Evolutionary conservation across 2,888 invertebrate genomes (phyloP), one percentile per base, ranked within the genome.

Genomic region (Hirtodrosophila alboralis): DNA sequence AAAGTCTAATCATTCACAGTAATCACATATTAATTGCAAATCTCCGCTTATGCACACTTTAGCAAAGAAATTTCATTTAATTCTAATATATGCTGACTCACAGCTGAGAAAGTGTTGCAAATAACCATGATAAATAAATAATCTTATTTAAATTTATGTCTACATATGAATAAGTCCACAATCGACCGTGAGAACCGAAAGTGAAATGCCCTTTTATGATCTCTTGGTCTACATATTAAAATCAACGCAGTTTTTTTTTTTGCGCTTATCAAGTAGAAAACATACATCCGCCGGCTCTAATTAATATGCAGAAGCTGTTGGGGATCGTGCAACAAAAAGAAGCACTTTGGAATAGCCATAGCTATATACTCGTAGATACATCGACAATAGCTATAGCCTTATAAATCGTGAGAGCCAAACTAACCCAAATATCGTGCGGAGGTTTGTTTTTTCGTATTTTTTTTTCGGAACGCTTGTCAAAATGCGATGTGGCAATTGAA

Each of bases 371-470:
- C n/a, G 23, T 21, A 23, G 8, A 23, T 23, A 23, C 23, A 23
- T 47, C 38, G 33, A 48, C 48, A 51, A 47, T 37, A 60, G 40
- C 30, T 47, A 14, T 26, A 31, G 47, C 28, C 52, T 31, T 45
- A 37, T 52, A 66, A 62, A 81, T 75, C 78, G 78, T 78, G 78
- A 75, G 78, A 78, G 75, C 56, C 65, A 45, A 38, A 60, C 36
- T 74, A 78, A 78, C 78, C 81, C 69, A 75, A 78, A 78, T 77
- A 59, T 53, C 40, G 47, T 26, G 59, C 53, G 34, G 57, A 61
- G 41, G 52, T 38, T 62, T 44, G 34, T 41, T 27, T 27, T 26
- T 18, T 12, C n/a, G 16, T 44, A 36, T 48, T 51, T 45, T 18
- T 56, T 38, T 3, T 4, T 45, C 14, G 33, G 59, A 60, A 65